Evolutionary conservation across 2,888 invertebrate genomes (phyloP).

Genomic region (Sepioteuthis lessoniana): DNA sequence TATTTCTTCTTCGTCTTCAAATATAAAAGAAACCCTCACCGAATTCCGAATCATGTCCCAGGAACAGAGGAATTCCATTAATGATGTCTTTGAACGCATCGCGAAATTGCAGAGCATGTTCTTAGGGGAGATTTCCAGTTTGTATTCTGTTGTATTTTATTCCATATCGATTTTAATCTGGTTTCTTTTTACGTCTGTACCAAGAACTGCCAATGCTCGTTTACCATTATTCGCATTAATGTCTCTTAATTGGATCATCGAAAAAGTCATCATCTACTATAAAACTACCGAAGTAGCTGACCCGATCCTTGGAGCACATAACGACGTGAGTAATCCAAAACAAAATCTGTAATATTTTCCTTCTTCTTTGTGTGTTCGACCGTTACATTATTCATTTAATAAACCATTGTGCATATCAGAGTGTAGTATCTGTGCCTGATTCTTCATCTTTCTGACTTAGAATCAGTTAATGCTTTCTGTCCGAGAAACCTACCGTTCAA

Average conservation of each 20-base stretch:
- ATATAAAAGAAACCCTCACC: conserved; percentile 70
- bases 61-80: conserved; percentile 79
- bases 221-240: conserved; percentile 78
- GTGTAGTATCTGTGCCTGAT: too few species aligned
- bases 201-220: conserved; percentile 78
- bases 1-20: conserved; percentile 68
- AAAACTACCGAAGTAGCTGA: conserved; percentile 26
- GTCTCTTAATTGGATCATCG: conserved; percentile 77
- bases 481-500: too few species aligned
- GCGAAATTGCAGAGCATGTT: conserved; percentile 79
- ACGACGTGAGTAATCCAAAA: not conserved
- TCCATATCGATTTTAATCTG: conserved; percentile 77
- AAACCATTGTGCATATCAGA: too few species aligned
- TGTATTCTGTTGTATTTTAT: conserved; percentile 81
- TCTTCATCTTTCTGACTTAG: too few species aligned
- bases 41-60: conserved; percentile 77
- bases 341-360: not conserved
- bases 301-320: not conserved
- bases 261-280: conserved; percentile 70
- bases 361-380: too few species aligned
- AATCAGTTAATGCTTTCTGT: too few species aligned
- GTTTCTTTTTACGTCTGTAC: conserved; percentile 79
- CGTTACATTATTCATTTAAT: too few species aligned
- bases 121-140: conserved; percentile 80
- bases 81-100: conserved; percentile 79